Conservation (phyloP, 2,113 vertebrate genomes). For the Thamnaconus septentrionalis region DNA sequence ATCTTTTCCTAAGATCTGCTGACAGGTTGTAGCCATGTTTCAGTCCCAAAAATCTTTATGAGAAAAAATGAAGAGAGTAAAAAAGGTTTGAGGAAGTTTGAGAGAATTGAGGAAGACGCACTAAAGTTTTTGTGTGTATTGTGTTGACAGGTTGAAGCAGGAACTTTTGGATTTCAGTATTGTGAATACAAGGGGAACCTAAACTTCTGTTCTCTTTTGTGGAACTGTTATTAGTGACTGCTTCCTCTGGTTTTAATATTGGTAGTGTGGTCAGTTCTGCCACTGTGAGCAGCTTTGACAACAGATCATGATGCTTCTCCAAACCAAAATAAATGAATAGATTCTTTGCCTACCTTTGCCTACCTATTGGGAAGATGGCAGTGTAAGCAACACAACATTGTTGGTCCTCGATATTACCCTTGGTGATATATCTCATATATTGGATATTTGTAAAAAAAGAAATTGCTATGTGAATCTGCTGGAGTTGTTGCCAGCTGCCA, state of each 20-base stretch:
- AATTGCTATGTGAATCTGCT: no score
- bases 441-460: no score
- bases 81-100: constrained; percentile 11
- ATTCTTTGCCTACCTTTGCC: no score
- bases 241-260: neutral
- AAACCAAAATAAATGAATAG: no score
- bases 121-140: constrained; percentile 23
- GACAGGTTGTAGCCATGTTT: neutral
- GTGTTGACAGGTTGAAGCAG: neutral
- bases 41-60: neutral
- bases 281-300: no score
- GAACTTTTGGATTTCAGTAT: constrained; percentile 1
- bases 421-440: no score
- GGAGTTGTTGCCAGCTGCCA: no score
- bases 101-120: neutral
- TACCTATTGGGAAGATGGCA: no score
- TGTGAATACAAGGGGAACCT: neutral
- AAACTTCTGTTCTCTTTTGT: neutral
- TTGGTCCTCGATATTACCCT: no score
- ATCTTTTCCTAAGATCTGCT: neutral
- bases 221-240: neutral
- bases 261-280: no score
- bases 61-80: constrained; percentile 9
- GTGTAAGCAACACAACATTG: no score
- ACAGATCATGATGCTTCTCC: no score